A percentile compares a stretch with the other conserved stretches of the same genome.
phyloP scores from a whole-genome alignment of 1,140 invertebrate species.

The Aphis gossypii region DNA sequence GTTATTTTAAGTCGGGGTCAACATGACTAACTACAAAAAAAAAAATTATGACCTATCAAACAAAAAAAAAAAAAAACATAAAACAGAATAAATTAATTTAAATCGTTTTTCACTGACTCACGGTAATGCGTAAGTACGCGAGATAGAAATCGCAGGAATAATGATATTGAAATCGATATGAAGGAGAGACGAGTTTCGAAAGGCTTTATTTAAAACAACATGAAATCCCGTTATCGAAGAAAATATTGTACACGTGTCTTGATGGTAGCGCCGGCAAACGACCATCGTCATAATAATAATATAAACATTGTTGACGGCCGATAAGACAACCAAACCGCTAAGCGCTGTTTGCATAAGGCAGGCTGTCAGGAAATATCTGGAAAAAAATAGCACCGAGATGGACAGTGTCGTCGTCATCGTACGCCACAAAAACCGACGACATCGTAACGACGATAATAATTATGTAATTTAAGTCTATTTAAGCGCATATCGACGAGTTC shows the following conservation, averaged over 20 bases:
- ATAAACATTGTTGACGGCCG: slow-evolving; percentile 4
- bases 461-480: not conserved
- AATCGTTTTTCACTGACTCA: not conserved
- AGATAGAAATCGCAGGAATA: not conserved
- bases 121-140: not conserved
- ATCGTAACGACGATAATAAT: not conserved
- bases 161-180: not conserved
- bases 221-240: not conserved
- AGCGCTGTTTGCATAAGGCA: not conserved
- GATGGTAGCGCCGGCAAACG: not conserved
- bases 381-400: not conserved
- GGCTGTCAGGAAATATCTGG: not conserved
- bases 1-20: not conserved
- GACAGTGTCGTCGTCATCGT: not conserved
- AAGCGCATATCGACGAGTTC: not conserved
- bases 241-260: not conserved
- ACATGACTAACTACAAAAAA: not conserved
- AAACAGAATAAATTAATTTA: not conserved
- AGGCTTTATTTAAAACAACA: not conserved
- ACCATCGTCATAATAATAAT: not conserved
- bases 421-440: not conserved
- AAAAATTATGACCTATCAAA: not conserved
- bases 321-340: not conserved
- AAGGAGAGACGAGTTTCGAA: not conserved
- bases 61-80: not conserved